phyloP scores from a whole-genome alignment of 2,797 vertebrate genomes.

The Steatocranus sp. region DNA sequence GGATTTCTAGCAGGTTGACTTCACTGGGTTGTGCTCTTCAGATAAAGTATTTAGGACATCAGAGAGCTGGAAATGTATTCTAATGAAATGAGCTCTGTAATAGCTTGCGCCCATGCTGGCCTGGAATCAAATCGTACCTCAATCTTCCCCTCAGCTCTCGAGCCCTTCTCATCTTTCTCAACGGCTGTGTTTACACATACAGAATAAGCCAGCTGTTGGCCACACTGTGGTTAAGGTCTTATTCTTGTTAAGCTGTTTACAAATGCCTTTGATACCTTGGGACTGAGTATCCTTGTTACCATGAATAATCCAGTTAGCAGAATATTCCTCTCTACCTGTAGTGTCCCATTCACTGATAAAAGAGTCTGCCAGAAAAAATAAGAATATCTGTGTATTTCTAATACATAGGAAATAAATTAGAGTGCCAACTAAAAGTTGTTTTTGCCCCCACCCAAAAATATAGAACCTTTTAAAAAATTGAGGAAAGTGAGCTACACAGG shows the following conservation, averaged over 20 bases:
- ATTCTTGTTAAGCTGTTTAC: conserved; percentile 67
- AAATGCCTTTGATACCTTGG: conserved; percentile 43
- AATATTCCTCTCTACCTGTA: conserved; percentile 54
- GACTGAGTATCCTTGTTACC: conserved; percentile 39
- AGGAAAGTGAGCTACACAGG: not conserved
- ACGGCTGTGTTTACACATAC: conserved; percentile 38
- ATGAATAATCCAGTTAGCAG: conserved; percentile 59
- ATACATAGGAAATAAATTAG: conserved; percentile 2
- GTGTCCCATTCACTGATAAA: conserved; percentile 41
- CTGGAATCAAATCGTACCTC: conserved; percentile 21
- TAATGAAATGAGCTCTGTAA: conserved; percentile 44
- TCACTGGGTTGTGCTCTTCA: conserved; percentile 19
- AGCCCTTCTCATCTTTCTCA: conserved; percentile 37
- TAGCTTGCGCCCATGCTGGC: conserved; percentile 9
- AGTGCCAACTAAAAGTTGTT: conserved; percentile 15
- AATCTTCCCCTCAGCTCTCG: conserved; percentile 35
- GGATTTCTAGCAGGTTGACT: conserved; percentile 11
- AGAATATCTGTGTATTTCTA: conserved; percentile 4
- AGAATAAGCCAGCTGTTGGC: conserved; percentile 51
- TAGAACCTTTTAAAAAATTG: not conserved
- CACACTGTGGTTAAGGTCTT: conserved; percentile 49
- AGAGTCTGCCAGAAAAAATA: not conserved
- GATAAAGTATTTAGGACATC: conserved; percentile 59
- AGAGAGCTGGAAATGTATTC: conserved; percentile 36
- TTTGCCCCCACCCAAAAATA: not conserved